Evolutionary conservation across 2,113 vertebrate genomes (phyloP).

Genomic region (Verasper variegatus): DNA sequence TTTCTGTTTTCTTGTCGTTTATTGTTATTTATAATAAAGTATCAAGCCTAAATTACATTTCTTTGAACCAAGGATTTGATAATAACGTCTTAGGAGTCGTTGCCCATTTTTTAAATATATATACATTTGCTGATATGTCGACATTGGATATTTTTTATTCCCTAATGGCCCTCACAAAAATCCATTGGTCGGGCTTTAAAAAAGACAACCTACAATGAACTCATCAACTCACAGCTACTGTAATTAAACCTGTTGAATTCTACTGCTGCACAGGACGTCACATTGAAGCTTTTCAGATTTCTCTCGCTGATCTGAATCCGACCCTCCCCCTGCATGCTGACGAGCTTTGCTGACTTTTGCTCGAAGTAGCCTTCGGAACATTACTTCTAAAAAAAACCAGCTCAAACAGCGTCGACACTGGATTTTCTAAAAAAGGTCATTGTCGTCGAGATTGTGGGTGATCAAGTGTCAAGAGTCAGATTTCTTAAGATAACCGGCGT

Average conservation of each 20-base stretch:
- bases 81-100: too few species aligned
- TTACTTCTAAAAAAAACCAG: constrained; percentile 11
- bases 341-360: neutral
- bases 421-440: constrained; percentile 40
- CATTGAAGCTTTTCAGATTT: neutral
- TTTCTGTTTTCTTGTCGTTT: too few species aligned
- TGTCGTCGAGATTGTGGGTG: constrained; percentile 1
- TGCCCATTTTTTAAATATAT: too few species aligned
- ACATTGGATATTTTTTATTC: too few species aligned
- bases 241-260: neutral
- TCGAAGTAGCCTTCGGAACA: neutral
- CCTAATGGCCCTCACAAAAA: too few species aligned
- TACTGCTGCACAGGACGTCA: too few species aligned
- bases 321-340: neutral
- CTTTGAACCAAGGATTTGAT: too few species aligned
- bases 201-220: too few species aligned
- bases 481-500: constrained; percentile 1
- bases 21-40: too few species aligned
- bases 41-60: too few species aligned
- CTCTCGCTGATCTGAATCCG: neutral
- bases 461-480: constrained; percentile 8
- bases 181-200: too few species aligned
- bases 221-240: neutral
- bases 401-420: constrained; percentile 28
- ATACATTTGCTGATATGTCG: too few species aligned